phyloP scores from a whole-genome alignment of 2,888 invertebrate species.

The Agrochola macilenta region DNA sequence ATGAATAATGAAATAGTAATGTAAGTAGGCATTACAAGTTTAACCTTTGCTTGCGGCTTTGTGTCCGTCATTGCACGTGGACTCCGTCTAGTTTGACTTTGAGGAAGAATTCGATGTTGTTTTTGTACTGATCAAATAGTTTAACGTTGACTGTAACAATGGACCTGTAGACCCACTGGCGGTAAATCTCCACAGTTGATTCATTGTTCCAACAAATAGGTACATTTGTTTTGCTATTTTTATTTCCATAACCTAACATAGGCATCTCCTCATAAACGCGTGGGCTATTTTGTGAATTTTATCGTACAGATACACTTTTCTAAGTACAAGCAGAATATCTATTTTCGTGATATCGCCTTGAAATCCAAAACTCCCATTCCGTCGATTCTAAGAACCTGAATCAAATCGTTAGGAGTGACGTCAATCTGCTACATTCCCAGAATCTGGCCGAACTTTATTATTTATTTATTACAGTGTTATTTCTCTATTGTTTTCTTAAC shows the following conservation, averaged over 20 bases:
- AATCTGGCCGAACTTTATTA: conserved; percentile 71
- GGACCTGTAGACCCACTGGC: not conserved
- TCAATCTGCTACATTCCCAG: conserved; percentile 79
- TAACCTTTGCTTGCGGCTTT: conserved; percentile 47
- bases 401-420: conserved; percentile 79
- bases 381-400: conserved; percentile 79
- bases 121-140: conserved; percentile 4
- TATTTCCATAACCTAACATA: conserved; percentile 35
- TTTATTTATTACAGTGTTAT: conserved; percentile 70
- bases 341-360: conserved; percentile 75
- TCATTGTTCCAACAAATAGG: conserved; percentile 26
- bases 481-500: conserved; percentile 69
- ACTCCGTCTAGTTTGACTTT: conserved; percentile 20
- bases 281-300: conserved; percentile 34
- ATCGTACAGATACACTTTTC: conserved; percentile 48
- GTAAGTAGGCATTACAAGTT: conserved; percentile 8
- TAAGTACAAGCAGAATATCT: conserved; percentile 66
- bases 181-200: conserved; percentile 30
- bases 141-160: conserved; percentile 7
- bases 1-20: conserved; percentile 40
- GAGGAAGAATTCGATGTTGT: conserved; percentile 15
- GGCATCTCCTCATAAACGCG: conserved; percentile 11
- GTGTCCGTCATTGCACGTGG: conserved; percentile 14
- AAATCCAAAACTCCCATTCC: conserved; percentile 75
- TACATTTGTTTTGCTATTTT: conserved; percentile 9